A percentile compares a stretch with the other conserved stretches of the same genome.
These are phyloP conservation scores for Melanophora roralis DNA, from an alignment of 2,888 invertebrate species.

Conservation along the genomic window DNA sequence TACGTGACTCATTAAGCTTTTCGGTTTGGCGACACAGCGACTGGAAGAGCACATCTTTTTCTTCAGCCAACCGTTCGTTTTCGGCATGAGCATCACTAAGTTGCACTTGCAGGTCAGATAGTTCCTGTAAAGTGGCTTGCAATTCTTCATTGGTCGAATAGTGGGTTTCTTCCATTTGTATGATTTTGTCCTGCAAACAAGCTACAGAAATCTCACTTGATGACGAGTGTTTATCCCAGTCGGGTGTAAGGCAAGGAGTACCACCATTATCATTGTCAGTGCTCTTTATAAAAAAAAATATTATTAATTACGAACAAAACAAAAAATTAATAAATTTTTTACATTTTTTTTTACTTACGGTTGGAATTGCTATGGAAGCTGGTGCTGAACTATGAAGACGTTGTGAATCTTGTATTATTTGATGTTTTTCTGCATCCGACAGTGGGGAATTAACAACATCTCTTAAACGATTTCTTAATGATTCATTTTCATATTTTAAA, in stretches of 20 bases:
- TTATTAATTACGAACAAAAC: background rate
- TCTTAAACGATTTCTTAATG: slow-evolving; percentile 84
- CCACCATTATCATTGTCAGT: slow-evolving; percentile 75
- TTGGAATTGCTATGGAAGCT: slow-evolving; percentile 83
- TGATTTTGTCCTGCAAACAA: slow-evolving; percentile 93
- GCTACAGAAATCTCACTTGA: slow-evolving; percentile 95
- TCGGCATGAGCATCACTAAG: slow-evolving; percentile 91
- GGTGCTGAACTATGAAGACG: slow-evolving; percentile 88
- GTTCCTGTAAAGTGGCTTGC: slow-evolving; percentile 94
- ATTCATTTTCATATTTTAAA: slow-evolving; percentile 86
- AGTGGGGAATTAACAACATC: slow-evolving; percentile 89
- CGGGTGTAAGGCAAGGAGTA: slow-evolving; percentile 86
- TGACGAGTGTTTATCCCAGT: slow-evolving; percentile 95
- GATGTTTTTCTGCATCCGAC: slow-evolving; percentile 89
- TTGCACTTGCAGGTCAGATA: slow-evolving; percentile 92
- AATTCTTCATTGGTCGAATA: slow-evolving; percentile 92
- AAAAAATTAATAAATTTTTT: background rate
- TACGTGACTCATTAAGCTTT: slow-evolving; percentile 90
- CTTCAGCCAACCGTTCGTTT: slow-evolving; percentile 91
- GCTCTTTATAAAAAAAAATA: slow-evolving; percentile 11
- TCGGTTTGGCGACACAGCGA: slow-evolving; percentile 95
- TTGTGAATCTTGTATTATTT: slow-evolving; percentile 84
- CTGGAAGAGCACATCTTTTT: slow-evolving; percentile 92
- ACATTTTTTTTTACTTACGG: slow-evolving; percentile 68
- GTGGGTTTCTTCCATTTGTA: slow-evolving; percentile 79